A percentile compares a stretch with the other conserved stretches of the same genome.
phyloP scores from a whole-genome alignment of 2,888 invertebrate genomes.

The Habroteleia sp. region DNA sequence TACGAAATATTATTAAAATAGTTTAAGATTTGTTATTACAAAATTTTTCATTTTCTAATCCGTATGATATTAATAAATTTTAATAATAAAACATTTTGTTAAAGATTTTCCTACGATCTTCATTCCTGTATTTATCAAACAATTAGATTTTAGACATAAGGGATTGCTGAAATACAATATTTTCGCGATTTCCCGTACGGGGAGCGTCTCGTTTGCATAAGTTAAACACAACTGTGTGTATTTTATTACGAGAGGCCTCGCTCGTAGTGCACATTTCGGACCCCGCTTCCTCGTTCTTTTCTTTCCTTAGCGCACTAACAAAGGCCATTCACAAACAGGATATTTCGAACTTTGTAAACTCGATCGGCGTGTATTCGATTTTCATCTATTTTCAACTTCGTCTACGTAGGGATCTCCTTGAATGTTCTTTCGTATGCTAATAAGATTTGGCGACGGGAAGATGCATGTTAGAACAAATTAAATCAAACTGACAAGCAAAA shows the following conservation, averaged over 20 bases:
- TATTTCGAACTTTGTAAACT: slow-evolving; percentile 58
- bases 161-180: not conserved
- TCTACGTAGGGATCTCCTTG: slow-evolving; percentile 29
- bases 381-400: slow-evolving; percentile 55
- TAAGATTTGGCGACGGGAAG: slow-evolving; percentile 44
- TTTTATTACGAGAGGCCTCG: slow-evolving; percentile 29
- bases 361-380: slow-evolving; percentile 54
- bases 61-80: too few relatives aligned
- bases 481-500: slow-evolving; percentile 49
- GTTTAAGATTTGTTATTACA: too few relatives aligned
- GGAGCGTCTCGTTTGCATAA: slow-evolving; percentile 14
- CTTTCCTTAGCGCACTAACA: slow-evolving; percentile 37
- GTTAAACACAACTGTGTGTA: slow-evolving; percentile 22
- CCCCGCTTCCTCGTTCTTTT: slow-evolving; percentile 24
- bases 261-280: slow-evolving; percentile 14
- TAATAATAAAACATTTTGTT: too few relatives aligned
- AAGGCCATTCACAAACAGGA: slow-evolving; percentile 48
- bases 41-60: too few relatives aligned
- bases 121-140: too few relatives aligned
- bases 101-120: too few relatives aligned
- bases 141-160: too few relatives aligned
- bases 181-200: slow-evolving; percentile 10
- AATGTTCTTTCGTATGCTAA: slow-evolving; percentile 54
- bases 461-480: slow-evolving; percentile 52
- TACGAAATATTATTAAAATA: too few relatives aligned